These are phyloP conservation scores for Pachyramphus minor DNA, from an alignment of 2,113 vertebrate species.

Conservation along the genomic window DNA sequence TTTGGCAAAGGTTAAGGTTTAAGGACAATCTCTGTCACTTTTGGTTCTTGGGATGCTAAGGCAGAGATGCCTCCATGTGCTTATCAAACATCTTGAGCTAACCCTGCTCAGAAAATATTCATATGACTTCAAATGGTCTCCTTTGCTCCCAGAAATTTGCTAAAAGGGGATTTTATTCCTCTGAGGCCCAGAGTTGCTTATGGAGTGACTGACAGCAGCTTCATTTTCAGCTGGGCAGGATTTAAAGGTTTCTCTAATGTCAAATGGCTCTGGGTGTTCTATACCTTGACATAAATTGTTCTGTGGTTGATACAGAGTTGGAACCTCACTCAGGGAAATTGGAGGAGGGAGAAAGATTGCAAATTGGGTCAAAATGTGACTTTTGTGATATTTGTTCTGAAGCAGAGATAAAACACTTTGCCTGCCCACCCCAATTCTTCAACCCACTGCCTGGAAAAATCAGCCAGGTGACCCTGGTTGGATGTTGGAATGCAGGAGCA, in stretches of 20 bases:
- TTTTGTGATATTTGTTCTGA: neutral
- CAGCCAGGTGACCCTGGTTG: accelerated
- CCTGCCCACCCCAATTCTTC: neutral
- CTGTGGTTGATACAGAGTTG: neutral
- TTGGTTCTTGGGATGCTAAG: neutral
- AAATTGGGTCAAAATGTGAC: neutral
- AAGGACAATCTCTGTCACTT: neutral
- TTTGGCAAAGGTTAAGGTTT: neutral
- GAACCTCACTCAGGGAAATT: neutral
- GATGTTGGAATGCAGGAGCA: accelerated
- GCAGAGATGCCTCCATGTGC: accelerated
- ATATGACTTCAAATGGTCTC: accelerated
- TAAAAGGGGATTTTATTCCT: neutral
- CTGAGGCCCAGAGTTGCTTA: neutral
- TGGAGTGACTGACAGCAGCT: neutral
- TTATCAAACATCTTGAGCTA: neutral
- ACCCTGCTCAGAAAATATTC: neutral
- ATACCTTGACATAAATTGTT: neutral
- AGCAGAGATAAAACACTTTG: neutral
- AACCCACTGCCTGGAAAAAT: neutral
- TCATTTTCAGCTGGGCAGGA: neutral
- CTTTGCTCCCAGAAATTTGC: neutral
- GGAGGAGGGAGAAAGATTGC: neutral
- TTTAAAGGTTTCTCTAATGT: neutral
- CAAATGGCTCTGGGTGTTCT: neutral